Conservation (phyloP, 2,797 vertebrate genomes). For the Falco biarmicus region DNA sequence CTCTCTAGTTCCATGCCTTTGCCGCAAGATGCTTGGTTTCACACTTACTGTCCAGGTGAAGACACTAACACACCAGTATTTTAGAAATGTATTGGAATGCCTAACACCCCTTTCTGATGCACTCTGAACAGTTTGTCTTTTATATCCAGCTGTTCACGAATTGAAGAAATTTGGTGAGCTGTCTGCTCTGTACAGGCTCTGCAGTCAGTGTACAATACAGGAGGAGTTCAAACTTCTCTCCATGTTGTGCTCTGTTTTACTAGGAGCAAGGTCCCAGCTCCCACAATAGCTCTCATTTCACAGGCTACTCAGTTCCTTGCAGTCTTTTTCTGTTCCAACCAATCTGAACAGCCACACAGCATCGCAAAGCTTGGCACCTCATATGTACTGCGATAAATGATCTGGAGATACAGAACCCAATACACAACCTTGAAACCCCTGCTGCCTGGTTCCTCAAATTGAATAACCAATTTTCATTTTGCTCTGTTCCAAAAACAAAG, state of each 20-base stretch:
- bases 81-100: background rate
- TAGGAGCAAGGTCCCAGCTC: background rate
- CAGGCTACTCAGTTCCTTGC: background rate
- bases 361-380: background rate
- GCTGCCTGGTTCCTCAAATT: background rate
- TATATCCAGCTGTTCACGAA: background rate
- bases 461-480: slow-evolving; percentile 42
- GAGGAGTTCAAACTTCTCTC: background rate
- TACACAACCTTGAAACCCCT: background rate
- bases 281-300: background rate
- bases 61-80: background rate
- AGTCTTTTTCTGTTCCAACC: background rate
- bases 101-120: background rate
- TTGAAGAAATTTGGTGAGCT: background rate
- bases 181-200: background rate
- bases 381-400: background rate
- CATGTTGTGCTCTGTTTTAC: background rate
- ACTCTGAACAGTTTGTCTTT: background rate
- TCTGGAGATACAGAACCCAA: background rate
- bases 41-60: background rate
- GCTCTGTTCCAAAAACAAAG: slow-evolving; percentile 28
- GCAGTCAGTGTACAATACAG: background rate
- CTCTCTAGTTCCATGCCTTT: background rate
- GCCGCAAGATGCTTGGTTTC: background rate
- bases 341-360: background rate